phyloP scores from a whole-genome alignment of 1,140 invertebrate species.

The Carposina sasakii region DNA sequence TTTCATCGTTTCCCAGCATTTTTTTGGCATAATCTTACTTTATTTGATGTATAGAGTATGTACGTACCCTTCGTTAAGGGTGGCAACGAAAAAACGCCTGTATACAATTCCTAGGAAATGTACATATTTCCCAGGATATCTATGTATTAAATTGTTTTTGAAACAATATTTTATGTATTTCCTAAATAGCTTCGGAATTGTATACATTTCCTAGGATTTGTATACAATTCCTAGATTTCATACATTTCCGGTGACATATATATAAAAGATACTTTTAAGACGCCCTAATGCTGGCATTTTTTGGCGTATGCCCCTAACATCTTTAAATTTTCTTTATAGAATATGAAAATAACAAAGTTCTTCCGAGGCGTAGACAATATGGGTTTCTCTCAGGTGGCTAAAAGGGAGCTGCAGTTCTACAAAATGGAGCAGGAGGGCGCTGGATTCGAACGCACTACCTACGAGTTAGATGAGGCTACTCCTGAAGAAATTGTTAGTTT shows the following conservation, averaged over 20 bases:
- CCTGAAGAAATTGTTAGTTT: constrained; percentile 43
- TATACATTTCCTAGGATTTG: not conserved
- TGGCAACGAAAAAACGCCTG: too few relatives aligned
- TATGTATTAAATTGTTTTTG: too few relatives aligned
- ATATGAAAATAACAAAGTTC: constrained; percentile 41
- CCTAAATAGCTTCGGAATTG: not conserved
- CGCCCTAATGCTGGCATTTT: too few relatives aligned
- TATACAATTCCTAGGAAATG: too few relatives aligned
- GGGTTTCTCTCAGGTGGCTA: constrained; percentile 38
- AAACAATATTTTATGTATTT: not conserved
- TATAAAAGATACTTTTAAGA: too few relatives aligned
- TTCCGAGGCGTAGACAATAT: constrained; percentile 51
- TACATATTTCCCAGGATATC: too few relatives aligned
- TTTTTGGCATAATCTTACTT: too few relatives aligned
- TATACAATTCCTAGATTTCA: not conserved
- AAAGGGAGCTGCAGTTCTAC: constrained; percentile 35
- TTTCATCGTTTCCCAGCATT: too few relatives aligned
- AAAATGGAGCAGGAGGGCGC: constrained; percentile 21
- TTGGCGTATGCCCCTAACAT: not conserved
- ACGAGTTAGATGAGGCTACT: constrained; percentile 41
- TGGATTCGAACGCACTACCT: constrained; percentile 27
- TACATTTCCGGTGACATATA: not conserved
- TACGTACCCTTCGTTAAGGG: too few relatives aligned
- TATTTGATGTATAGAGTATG: too few relatives aligned
- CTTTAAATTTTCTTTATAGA: constrained; percentile 27